These are phyloP conservation scores for Vulpes vulpes DNA, from an alignment of 2,113 vertebrate species.

Conservation along the genomic window DNA sequence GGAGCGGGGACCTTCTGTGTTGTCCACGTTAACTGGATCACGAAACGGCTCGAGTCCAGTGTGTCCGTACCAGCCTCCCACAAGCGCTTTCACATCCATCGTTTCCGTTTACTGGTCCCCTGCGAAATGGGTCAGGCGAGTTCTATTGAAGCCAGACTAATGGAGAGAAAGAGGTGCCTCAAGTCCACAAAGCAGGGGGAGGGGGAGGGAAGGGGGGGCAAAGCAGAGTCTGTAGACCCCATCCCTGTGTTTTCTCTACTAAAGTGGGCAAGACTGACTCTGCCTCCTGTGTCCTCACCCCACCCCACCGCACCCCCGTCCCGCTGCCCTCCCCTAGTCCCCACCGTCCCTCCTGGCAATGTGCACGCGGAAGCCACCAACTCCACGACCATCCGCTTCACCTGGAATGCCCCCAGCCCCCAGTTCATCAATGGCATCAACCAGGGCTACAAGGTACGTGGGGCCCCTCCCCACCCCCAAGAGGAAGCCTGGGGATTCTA, in stretches of 20 bases:
- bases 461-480: fast-evolving
- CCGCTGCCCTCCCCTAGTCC: constrained; percentile 88
- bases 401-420: constrained; percentile 97
- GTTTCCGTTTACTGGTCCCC: fast-evolving
- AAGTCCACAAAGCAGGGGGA: fast-evolving
- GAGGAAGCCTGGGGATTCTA: background rate
- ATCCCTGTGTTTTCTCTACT: fast-evolving
- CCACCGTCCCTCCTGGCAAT: constrained; percentile 96
- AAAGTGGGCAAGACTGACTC: background rate
- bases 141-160: background rate
- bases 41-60: fast-evolving
- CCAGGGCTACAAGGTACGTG: constrained; percentile 98
- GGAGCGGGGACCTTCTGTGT: fast-evolving
- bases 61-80: fast-evolving
- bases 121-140: background rate
- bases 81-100: background rate
- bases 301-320: fast-evolving
- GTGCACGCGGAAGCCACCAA: constrained; percentile 95
- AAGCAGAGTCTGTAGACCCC: background rate
- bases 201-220: fast-evolving
- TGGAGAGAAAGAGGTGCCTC: background rate
- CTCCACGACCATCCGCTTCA: constrained; percentile 96
- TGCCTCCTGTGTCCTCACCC: background rate
- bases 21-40: background rate
- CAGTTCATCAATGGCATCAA: constrained; percentile 99